Percentiles rank a stretch among this genome's conserved stretches.
phyloP scores from a whole-genome alignment of 2,113 vertebrate species.

The Embiotoca jacksoni region DNA sequence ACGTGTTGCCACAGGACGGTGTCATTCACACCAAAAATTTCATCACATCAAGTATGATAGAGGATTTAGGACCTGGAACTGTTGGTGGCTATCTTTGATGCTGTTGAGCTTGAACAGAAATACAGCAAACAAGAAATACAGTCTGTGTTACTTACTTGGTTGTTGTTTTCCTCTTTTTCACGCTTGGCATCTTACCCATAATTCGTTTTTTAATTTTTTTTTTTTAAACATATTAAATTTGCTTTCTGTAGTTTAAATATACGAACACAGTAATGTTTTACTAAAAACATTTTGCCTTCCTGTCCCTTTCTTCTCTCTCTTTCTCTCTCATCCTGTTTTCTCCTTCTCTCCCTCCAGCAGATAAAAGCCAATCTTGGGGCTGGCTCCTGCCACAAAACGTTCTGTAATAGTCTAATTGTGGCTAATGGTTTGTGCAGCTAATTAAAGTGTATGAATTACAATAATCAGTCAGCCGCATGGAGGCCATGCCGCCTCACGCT shows the following conservation, averaged over 20 bases:
- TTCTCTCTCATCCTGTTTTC: constrained; percentile 21
- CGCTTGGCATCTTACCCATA: background rate
- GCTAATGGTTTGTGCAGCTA: constrained; percentile 99
- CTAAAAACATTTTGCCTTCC: constrained; percentile 39
- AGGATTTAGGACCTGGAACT: background rate
- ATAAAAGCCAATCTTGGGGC: constrained; percentile 78
- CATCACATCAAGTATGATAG: constrained; percentile 1
- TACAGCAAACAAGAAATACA: background rate
- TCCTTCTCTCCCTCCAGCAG: constrained; percentile 45
- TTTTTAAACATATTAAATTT: constrained; percentile 14
- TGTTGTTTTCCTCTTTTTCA: constrained; percentile 11
- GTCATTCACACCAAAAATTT: constrained; percentile 22
- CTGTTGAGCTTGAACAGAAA: constrained; percentile 8
- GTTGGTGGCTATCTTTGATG: background rate
- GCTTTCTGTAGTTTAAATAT: constrained; percentile 39
- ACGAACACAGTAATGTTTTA: constrained; percentile 38
- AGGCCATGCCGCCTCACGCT: constrained; percentile 71
- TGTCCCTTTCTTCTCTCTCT: constrained; percentile 29
- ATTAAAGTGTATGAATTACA: constrained; percentile 99
- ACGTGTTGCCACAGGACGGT: constrained; percentile 15
- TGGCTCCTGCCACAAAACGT: constrained; percentile 88
- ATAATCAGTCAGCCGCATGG: constrained; percentile 97
- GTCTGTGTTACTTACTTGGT: background rate
- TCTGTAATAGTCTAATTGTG: constrained; percentile 99
- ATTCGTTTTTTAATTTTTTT: background rate